Evolutionary conservation across 2,113 vertebrate species (phyloP), one percentile per base, ranked within the genome.

Genomic region (Telmatochromis sp.): DNA sequence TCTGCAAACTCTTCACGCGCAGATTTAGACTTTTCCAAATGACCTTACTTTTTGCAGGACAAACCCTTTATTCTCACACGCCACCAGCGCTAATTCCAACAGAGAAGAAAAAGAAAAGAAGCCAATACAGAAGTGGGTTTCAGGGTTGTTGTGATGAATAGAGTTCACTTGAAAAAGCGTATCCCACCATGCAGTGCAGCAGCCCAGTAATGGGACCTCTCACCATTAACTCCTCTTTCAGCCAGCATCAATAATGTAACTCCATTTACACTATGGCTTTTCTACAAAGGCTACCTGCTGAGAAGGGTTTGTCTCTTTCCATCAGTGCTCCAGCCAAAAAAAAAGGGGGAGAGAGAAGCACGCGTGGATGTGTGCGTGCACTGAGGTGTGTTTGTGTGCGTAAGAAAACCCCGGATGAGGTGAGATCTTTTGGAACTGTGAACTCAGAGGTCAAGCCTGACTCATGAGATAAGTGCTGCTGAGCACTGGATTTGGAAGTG

Each of bases 231-330:
- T 90, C 82, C 87, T 85, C 87, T 93, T 93, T 92, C 90, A 91
- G 86, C 45, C 70, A 10, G 80, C 90, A 93, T 94, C 81, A 92
- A 92, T 94, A 93, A 94, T 94, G 89, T 84, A 92, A 87, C 83
- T 89, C 90, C 92, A 94, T 95, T 95, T 92, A 93, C 90, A 91
- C 87, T 82, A 47, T 7, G 28, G 81, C 83, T 83, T 85, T 80
- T 65, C 83, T 75, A 90, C 91, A 93, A 63, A 89, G 85, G 54
- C 78, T 17, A 51, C 37, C 87, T 63, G 33, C 85, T 70, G 83
- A 91, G 84, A 54, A 35, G 60, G 85, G 75, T 54, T 65, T 90
- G 89, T 89, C 70, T 89, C 78, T 68, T 57, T 90, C 88, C 70
- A 84, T 91, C 83, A 89, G 82, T 10, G 45, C 58, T 87, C n/a